Evolutionary conservation across 2,888 invertebrate species (phyloP).

Genomic region (Acleris cristana): DNA sequence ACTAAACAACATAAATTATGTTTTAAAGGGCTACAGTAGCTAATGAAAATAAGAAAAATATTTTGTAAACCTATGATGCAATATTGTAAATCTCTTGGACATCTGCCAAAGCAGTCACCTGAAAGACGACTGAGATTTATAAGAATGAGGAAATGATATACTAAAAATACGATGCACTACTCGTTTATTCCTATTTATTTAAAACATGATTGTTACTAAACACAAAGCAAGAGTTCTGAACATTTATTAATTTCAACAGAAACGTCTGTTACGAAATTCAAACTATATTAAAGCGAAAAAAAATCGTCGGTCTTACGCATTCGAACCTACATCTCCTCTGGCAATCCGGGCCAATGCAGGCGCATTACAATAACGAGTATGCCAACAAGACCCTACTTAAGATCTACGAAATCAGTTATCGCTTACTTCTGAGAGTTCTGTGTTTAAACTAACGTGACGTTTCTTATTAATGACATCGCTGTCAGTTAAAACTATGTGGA

Average conservation of each 20-base stretch:
- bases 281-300: too few species aligned
- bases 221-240: conserved; percentile 1
- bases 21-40: conserved; percentile 21
- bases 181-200: conserved; percentile 15
- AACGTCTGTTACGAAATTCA: too few species aligned
- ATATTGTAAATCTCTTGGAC: conserved; percentile 49
- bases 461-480: neutral
- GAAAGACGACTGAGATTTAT: conserved; percentile 47
- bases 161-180: conserved; percentile 49
- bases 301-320: too few species aligned
- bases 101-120: conserved; percentile 49
- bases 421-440: too few species aligned
- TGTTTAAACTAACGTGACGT: neutral
- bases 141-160: conserved; percentile 61
- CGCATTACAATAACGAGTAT: too few species aligned
- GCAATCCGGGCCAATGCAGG: too few species aligned
- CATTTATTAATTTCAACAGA: too few species aligned
- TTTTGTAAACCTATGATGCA: conserved; percentile 44
- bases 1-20: conserved; percentile 26
- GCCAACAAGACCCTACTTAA: too few species aligned
- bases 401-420: too few species aligned
- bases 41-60: conserved; percentile 43
- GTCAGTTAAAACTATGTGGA: conserved; percentile 17
- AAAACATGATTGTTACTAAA: conserved; percentile 5
- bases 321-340: too few species aligned